Evolutionary conservation across 2,797 vertebrate genomes (phyloP).

Genomic region (Cottoperca gobio): DNA sequence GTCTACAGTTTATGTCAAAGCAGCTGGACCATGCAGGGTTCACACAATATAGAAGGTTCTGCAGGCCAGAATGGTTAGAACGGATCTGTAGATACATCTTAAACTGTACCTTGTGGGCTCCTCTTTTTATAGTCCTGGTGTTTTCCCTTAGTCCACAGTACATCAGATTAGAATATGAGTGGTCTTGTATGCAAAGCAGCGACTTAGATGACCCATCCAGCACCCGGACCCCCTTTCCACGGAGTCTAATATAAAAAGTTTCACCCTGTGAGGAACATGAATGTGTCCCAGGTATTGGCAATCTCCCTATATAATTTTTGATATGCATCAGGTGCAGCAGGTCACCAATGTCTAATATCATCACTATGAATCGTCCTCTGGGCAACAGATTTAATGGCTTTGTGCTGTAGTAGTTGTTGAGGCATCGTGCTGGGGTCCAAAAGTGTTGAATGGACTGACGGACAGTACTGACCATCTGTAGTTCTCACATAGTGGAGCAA

Average conservation of each 20-base stretch:
- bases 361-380: no score
- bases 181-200: neutral
- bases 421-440: neutral
- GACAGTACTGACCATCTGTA: neutral
- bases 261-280: no score
- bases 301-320: no score
- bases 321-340: no score
- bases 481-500: neutral
- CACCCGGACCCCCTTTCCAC: neutral
- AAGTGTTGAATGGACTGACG: neutral
- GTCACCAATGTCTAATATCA: no score
- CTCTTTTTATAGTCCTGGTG: neutral
- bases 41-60: conserved; percentile 31
- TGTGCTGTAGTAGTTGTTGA: neutral
- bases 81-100: neutral
- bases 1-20: conserved; percentile 73
- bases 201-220: neutral
- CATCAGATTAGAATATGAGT: neutral
- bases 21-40: conserved; percentile 61
- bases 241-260: no score
- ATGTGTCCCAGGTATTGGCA: no score
- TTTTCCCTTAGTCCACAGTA: neutral
- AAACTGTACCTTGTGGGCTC: neutral
- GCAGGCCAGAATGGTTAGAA: conserved; percentile 25
- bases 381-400: no score